Evolutionary conservation across 2,797 vertebrate species (phyloP).

Genomic region (Trematomus bernacchii): DNA sequence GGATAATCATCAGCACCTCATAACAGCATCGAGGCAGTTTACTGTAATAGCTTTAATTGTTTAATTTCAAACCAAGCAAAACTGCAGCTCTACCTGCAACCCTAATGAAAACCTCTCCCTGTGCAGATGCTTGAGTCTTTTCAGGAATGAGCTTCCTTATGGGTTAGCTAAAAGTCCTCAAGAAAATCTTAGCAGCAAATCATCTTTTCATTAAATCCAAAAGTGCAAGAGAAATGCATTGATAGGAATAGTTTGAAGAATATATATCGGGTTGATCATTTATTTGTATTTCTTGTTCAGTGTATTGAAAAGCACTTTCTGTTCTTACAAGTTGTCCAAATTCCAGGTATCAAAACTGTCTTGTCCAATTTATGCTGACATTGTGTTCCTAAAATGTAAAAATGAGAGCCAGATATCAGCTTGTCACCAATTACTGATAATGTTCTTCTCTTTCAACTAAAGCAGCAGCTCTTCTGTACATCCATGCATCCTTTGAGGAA

Average conservation of each 20-base stretch:
- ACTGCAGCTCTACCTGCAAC: slow-evolving; percentile 8
- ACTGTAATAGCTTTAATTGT: slow-evolving; percentile 26
- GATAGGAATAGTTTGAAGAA: slow-evolving; percentile 3
- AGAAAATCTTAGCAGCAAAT: slow-evolving; percentile 26
- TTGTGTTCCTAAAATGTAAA: background rate
- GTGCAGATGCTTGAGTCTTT: slow-evolving; percentile 10
- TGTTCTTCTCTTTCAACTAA: background rate
- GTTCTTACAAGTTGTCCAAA: background rate
- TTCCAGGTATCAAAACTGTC: background rate
- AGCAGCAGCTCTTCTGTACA: slow-evolving; percentile 12
- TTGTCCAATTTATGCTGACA: background rate
- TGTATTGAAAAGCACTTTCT: background rate
- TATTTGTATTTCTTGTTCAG: no score
- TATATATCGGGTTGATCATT: background rate
- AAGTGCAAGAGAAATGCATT: slow-evolving; percentile 18
- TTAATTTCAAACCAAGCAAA: slow-evolving; percentile 11
- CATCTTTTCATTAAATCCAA: slow-evolving; percentile 30
- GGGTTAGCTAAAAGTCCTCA: slow-evolving; percentile 24
- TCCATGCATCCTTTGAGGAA: slow-evolving; percentile 10
- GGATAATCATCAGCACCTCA: slow-evolving; percentile 14
- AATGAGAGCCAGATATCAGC: slow-evolving; percentile 10
- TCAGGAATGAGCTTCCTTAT: slow-evolving; percentile 8
- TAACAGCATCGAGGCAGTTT: background rate
- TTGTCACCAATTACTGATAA: background rate
- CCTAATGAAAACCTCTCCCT: slow-evolving; percentile 24